Evolutionary conservation across 2,797 vertebrate genomes (phyloP).

Genomic region (Enteromius unitaeniatus): DNA sequence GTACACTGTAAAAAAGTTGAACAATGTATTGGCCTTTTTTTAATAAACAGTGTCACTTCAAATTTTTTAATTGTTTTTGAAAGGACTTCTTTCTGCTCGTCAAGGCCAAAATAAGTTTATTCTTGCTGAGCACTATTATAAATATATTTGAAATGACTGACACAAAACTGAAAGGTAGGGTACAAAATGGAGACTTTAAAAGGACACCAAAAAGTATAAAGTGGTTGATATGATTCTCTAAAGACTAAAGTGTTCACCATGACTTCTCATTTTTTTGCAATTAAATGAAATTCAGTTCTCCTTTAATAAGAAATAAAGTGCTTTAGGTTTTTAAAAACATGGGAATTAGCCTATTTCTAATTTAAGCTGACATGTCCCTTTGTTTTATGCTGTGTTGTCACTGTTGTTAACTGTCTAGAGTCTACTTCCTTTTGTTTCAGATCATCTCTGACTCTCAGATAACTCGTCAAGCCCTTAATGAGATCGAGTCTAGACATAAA

Average conservation of each 20-base stretch:
- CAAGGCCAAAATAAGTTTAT: not conserved
- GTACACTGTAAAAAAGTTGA: not conserved
- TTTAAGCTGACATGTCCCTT: not conserved
- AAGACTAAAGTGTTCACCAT: too few species aligned
- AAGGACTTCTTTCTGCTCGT: not conserved
- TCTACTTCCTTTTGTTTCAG: conserved; percentile 67
- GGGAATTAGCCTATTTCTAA: not conserved
- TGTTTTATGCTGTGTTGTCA: not conserved
- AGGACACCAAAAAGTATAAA: not conserved
- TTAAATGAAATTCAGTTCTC: not conserved
- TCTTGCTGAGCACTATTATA: not conserved
- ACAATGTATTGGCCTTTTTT: not conserved
- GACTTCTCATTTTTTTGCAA: not conserved
- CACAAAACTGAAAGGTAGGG: not conserved
- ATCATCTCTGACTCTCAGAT: conserved; percentile 95
- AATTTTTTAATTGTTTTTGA: not conserved
- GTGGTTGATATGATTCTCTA: too few species aligned
- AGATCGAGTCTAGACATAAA: conserved; percentile 93
- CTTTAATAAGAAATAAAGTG: not conserved
- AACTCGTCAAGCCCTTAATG: conserved; percentile 90
- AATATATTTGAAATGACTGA: not conserved
- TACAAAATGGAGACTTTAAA: not conserved
- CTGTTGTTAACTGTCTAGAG: not conserved
- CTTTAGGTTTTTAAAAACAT: not conserved
- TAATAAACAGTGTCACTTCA: not conserved